Evolutionary conservation across 2,888 invertebrate genomes (phyloP), one percentile per base, ranked within the genome.

Genomic region (Dendrolimus pini): DNA sequence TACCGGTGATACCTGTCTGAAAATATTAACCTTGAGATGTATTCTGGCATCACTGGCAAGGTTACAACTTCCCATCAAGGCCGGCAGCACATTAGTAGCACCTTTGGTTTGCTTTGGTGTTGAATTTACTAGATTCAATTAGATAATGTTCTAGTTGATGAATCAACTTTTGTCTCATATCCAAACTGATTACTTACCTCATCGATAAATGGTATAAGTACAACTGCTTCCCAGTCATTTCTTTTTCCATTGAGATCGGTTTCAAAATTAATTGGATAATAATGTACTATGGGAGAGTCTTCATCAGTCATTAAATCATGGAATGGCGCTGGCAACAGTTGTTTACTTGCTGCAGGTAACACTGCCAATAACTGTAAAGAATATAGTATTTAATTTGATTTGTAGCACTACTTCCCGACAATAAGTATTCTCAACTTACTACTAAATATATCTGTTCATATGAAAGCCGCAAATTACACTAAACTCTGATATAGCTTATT

Each of bases 151-250:
- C 3, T 30, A 30, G 0, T 30, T 30, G 30, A 30, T 30, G 30
- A 30, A 6, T 30, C 30, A 6, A 30, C 6, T 30, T 30, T 30
- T 30, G 30, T 30, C 6, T 30, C 30, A 6, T 30, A 30, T 6
- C 6, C 30, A 30, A 30, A 30, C 6, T 30, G 30, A 30, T 6
- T 30, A 30, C 70, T 65, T 68, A 93, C 94, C 89, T 98, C 97
- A 68, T 98, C 95, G 70, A 98, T 98, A 70, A 98, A 98, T 0
- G 98, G 98, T 75, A 98, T 96, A 1, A 98, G 91, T 1, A 98
- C 97, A 0, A 98, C 95, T 0, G 98, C 98, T 80, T 98, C 99
- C 99, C 99, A 99, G 65, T 98, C 98, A 74, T 98, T 96, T 70
- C 93, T 93, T 82, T 99, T 99, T 7, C 99, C 99, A 86, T 99